A percentile compares a stretch with the other conserved stretches of the same genome.
These are phyloP conservation scores for Chiloscyllium punctatum DNA, from an alignment of 2,797 vertebrate species.

Conservation along the genomic window DNA sequence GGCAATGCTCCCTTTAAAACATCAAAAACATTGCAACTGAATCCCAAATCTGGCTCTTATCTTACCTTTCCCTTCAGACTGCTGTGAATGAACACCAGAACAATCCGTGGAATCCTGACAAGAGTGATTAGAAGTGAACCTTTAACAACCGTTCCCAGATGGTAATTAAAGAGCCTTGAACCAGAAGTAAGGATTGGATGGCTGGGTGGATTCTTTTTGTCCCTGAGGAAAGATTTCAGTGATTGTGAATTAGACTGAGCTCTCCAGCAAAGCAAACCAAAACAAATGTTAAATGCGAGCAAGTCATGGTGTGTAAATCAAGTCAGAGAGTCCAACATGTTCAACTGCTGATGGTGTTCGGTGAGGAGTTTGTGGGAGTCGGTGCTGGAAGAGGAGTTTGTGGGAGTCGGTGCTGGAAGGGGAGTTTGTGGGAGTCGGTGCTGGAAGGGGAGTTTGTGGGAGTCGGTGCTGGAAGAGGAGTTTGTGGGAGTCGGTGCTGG, in stretches of 20 bases:
- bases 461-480: not conserved
- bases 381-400: not conserved
- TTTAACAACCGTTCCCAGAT: constrained; percentile 63
- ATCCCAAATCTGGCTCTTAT: not conserved
- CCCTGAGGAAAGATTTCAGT: constrained; percentile 53
- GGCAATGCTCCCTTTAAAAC: not conserved
- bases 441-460: not conserved
- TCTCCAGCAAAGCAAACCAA: not conserved
- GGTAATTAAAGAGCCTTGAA: constrained; percentile 60
- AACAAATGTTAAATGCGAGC: too few species aligned
- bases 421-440: too few species aligned
- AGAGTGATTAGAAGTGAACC: constrained; percentile 59
- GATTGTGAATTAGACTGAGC: not conserved
- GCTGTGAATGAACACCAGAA: constrained; percentile 49
- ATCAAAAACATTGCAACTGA: not conserved
- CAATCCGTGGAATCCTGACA: constrained; percentile 57
- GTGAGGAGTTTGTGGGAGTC: not conserved
- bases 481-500: not conserved
- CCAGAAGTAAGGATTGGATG: constrained; percentile 59
- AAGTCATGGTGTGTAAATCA: not conserved
- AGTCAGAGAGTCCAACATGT: not conserved
- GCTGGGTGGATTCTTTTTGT: constrained; percentile 54
- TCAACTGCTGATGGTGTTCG: not conserved
- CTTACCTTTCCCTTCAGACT: constrained; percentile 58
- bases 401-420: not conserved